These are phyloP conservation scores for Henricia sp. DNA, from an alignment of 53 echinoderm and acorn worm species.

Conservation along the genomic window DNA sequence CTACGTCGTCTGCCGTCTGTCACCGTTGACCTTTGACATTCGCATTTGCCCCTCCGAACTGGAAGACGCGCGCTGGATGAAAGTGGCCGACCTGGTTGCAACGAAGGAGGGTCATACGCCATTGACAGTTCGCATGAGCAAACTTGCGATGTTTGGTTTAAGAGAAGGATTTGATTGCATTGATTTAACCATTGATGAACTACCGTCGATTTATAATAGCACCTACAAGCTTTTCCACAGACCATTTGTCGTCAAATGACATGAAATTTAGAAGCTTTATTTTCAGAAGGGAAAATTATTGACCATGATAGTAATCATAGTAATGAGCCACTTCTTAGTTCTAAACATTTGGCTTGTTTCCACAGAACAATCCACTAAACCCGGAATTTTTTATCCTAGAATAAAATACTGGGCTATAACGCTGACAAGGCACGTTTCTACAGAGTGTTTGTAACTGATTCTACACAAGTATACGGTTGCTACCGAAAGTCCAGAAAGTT, in stretches of 20 bases:
- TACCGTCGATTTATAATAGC: constrained; percentile 85
- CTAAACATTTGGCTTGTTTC: too few species aligned
- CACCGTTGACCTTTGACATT: constrained; percentile 94
- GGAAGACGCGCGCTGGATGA: constrained; percentile 85
- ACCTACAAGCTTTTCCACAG: constrained; percentile 90
- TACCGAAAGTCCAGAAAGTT: too few species aligned
- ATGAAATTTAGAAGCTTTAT: not conserved
- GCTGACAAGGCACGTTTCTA: too few species aligned
- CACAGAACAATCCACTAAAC: too few species aligned
- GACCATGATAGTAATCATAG: too few species aligned
- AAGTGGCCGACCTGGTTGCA: constrained; percentile 65
- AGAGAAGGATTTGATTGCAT: constrained; percentile 75
- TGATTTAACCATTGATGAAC: constrained; percentile 80
- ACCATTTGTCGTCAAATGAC: constrained; percentile 4
- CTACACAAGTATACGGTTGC: too few species aligned
- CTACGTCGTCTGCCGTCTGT: constrained; percentile 89
- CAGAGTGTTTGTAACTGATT: too few species aligned
- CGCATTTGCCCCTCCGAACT: constrained; percentile 81
- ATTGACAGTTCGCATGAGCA: constrained; percentile 72
- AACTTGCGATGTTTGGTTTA: constrained; percentile 69
- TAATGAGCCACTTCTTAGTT: too few species aligned
- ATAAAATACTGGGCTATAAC: too few species aligned
- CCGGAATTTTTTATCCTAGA: too few species aligned
- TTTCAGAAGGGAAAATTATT: too few species aligned
- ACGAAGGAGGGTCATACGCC: constrained; percentile 64